Evolutionary conservation across 2,113 vertebrate species (phyloP), one percentile per base, ranked within the genome.

Genomic region (Speoplatyrhinus poulsoni): DNA sequence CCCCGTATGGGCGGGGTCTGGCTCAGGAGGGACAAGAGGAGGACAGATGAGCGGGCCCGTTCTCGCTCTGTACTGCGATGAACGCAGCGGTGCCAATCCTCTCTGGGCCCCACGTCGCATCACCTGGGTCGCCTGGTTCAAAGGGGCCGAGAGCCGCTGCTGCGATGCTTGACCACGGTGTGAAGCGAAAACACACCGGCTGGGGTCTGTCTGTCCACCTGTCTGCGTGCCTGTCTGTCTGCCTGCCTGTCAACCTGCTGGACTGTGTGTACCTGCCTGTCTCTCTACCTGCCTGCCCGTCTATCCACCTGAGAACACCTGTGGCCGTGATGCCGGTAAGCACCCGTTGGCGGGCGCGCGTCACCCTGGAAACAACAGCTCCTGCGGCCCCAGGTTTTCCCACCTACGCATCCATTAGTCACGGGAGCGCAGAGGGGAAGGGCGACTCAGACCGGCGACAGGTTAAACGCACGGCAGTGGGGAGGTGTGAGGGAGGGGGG

Each of bases 381-480:
- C 60, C 60, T 47, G 1, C 54, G 26, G 26, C 61, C 67, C 71
- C 71, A 74, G 73, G 75, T 76, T 78, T 75, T 3, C 48, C 50
- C 72, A 36, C 82, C 79, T 76, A 80, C 80, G 55, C 41, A 16
- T 36, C 56, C 50, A 83, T 79, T 80, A 84, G 72, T 83, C 81
- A 83, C 50, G n/a, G 67, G 67, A 74, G 72, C 58, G 16, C 26
- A 36, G 60, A 64, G 55, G 0, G 17, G 52, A 72, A 67, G 54
- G 59, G 57, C 12, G 13, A 66, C 62, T 62, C 68, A 7, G 62
- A 67, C 67, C 3, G 64, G 63, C 59, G 67, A 76, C 72, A 73
- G 66, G 78, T 85, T 77, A 71, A 77, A 80, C 17, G 36, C 58
- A 17, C 26, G 46, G 62, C 73, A 54, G 70, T 60, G 26, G 52